Percentiles rank a stretch among this genome's conserved stretches.
Conservation (phyloP, 2,888 invertebrate species). For the Tiphia femorata region DNA sequence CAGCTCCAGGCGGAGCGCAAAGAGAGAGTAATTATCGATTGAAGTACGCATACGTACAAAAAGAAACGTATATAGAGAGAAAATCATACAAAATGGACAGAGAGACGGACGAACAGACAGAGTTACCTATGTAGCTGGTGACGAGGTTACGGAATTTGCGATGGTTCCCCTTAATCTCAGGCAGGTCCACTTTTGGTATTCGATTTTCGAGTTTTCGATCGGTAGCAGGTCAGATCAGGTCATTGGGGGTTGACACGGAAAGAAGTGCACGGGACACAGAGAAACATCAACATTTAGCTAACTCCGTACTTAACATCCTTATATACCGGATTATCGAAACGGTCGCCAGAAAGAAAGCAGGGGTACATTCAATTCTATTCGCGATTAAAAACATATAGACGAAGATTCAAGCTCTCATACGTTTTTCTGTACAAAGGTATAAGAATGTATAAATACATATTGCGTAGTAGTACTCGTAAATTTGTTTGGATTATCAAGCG, state of each 20-base stretch:
- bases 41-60: too few relatives aligned
- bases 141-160: slow-evolving; percentile 99
- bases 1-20: neutral
- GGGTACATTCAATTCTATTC: slow-evolving; percentile 10
- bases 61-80: slow-evolving; percentile 1
- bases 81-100: slow-evolving; percentile 18
- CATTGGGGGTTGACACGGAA: slow-evolving; percentile 66
- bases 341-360: slow-evolving; percentile 39
- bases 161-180: slow-evolving; percentile 98
- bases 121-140: slow-evolving; percentile 98
- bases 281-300: slow-evolving; percentile 67
- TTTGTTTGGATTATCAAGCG: too few relatives aligned
- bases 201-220: slow-evolving; percentile 60
- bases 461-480: too few relatives aligned
- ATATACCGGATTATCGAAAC: slow-evolving; percentile 31
- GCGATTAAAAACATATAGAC: too few relatives aligned
- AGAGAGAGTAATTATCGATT: neutral
- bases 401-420: too few relatives aligned
- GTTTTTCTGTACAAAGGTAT: too few relatives aligned
- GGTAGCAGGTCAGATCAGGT: slow-evolving; percentile 59
- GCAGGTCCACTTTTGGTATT: slow-evolving; percentile 89
- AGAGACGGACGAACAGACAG: slow-evolving; percentile 54
- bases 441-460: too few relatives aligned
- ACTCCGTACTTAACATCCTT: slow-evolving; percentile 41
- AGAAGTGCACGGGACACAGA: slow-evolving; percentile 68